Percentiles rank a stretch among this genome's conserved stretches.
These are phyloP conservation scores for Hiodon alosoides DNA, from an alignment of 2,113 vertebrate species.

Conservation along the genomic window DNA sequence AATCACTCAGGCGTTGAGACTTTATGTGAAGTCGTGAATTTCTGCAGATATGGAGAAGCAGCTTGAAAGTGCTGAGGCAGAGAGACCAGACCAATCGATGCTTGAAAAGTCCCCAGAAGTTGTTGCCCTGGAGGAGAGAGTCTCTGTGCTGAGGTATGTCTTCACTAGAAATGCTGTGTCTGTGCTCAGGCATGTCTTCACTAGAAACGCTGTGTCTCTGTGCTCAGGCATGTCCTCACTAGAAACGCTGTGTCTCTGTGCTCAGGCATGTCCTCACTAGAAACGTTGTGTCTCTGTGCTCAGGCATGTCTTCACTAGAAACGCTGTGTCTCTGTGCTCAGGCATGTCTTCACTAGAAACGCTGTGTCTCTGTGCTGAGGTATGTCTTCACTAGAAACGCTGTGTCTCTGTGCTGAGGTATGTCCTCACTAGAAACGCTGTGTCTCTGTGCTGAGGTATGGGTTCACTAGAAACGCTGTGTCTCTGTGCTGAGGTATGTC, in stretches of 20 bases:
- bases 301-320: no score
- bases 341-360: no score
- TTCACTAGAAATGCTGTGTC: neutral
- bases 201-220: neutral
- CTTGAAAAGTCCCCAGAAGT: neutral
- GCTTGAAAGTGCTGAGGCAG: conserved; percentile 8
- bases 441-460: no score
- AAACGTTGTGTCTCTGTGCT: no score
- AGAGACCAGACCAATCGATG: neutral
- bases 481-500: neutral
- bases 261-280: no score
- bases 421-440: no score
- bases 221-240: neutral
- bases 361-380: no score
- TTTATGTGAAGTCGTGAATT: neutral
- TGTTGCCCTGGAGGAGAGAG: conserved; percentile 17
- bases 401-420: no score
- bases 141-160: conserved; percentile 16
- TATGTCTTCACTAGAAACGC: no score
- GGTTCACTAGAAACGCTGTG: no score
- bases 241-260: no score
- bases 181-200: neutral
- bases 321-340: no score
- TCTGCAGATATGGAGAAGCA: conserved; percentile 9
- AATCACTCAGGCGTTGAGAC: neutral